phyloP scores from a whole-genome alignment of 2,113 vertebrate species.

The Microcebus jonahi region DNA sequence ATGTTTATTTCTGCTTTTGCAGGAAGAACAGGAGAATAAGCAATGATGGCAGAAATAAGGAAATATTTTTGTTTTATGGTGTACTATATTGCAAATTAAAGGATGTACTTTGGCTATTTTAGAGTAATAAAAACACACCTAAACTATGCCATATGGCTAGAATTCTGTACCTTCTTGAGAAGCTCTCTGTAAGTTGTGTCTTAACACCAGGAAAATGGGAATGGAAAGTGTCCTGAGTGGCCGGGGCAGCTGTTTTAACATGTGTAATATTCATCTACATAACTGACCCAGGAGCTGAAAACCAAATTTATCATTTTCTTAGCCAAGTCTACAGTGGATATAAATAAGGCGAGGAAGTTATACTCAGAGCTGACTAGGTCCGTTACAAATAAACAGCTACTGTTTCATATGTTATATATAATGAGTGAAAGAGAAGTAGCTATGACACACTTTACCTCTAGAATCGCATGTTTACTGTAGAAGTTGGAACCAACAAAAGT shows the following conservation, averaged over 20 bases:
- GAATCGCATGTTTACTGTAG: neutral
- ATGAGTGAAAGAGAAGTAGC: neutral
- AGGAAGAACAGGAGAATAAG: neutral
- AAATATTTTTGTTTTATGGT: neutral
- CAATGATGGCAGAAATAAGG: neutral
- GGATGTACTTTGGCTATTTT: neutral
- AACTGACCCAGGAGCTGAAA: neutral
- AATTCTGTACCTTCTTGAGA: neutral
- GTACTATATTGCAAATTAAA: neutral
- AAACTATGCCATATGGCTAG: neutral
- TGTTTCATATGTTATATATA: neutral
- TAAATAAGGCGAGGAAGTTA: neutral
- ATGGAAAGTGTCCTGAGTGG: no score
- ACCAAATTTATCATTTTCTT: neutral
- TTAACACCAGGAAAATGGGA: neutral
- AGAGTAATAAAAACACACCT: neutral
- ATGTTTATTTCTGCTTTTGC: conserved; percentile 41
- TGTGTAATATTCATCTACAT: neutral
- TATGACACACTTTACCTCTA: neutral
- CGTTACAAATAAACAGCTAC: neutral
- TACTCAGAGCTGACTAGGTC: neutral
- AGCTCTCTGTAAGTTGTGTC: neutral
- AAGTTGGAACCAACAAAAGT: neutral
- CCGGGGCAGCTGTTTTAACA: neutral
- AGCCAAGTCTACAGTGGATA: neutral